Conservation (phyloP, 1,140 invertebrate genomes). For the Condylostylus longicornis region DNA sequence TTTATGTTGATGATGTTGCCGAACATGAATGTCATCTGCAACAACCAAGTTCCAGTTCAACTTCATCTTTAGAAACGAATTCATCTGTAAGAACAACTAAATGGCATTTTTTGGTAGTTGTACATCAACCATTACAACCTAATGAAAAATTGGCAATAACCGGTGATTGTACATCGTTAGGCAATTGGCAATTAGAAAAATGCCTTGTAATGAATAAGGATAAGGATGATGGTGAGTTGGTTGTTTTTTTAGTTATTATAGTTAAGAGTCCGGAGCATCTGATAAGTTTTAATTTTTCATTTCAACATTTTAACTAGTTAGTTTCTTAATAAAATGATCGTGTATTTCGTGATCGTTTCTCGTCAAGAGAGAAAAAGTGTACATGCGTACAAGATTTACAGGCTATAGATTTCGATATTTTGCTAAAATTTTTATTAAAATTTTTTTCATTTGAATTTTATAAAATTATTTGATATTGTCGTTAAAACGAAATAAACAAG, state of each 20-base stretch:
- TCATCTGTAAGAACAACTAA: no score
- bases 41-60: no score
- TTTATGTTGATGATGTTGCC: no score
- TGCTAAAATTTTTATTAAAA: constrained; percentile 2
- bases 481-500: no score
- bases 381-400: neutral
- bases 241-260: neutral
- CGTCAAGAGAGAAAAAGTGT: constrained; percentile 1
- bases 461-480: no score
- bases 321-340: no score
- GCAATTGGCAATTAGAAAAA: constrained; percentile 35
- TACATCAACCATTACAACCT: constrained; percentile 15
- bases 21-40: no score
- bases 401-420: constrained; percentile 4
- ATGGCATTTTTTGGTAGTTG: no score
- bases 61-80: no score
- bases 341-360: neutral
- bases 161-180: constrained; percentile 33
- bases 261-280: neutral
- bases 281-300: neutral
- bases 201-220: constrained; percentile 32
- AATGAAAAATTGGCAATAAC: constrained; percentile 35
- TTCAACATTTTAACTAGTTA: neutral
- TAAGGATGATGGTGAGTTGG: constrained; percentile 9
- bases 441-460: no score